Percentiles rank a stretch among this genome's conserved stretches.
Evolutionary conservation across 1,140 invertebrate genomes (phyloP).

Genomic region (Musca vetustissima): DNA sequence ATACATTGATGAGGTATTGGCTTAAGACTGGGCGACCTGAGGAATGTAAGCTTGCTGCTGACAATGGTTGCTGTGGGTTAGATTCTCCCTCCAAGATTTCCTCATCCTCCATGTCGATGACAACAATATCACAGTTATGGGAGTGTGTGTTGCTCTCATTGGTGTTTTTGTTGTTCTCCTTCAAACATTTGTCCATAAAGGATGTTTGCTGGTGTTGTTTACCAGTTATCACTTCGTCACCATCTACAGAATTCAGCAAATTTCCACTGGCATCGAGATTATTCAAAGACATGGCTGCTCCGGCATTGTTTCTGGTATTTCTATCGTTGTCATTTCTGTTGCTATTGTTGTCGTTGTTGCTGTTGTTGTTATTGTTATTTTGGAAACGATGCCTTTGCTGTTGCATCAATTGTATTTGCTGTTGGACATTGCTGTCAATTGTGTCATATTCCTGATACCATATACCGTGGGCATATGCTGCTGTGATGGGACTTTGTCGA

Average conservation of each 20-base stretch:
- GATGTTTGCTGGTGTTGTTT: not conserved
- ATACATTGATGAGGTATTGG: too few relatives aligned
- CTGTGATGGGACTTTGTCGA: not conserved
- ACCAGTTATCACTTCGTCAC: not conserved
- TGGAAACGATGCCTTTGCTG: constrained; percentile 1
- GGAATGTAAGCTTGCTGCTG: too few relatives aligned
- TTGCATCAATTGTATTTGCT: constrained; percentile 7
- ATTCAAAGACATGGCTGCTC: too few relatives aligned
- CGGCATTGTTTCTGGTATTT: not conserved
- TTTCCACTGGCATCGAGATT: too few relatives aligned
- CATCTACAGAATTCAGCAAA: too few relatives aligned
- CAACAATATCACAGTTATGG: constrained; percentile 1
- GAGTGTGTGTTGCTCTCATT: not conserved
- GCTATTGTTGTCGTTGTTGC: not conserved
- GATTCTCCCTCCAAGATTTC: too few relatives aligned
- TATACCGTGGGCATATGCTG: constrained; percentile 10
- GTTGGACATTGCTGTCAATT: not conserved
- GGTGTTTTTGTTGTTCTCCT: constrained; percentile 5
- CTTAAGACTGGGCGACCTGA: too few relatives aligned
- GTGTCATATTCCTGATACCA: constrained; percentile 4
- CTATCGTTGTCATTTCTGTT: constrained; percentile 7
- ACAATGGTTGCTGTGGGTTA: too few relatives aligned
- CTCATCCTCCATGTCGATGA: constrained; percentile 25
- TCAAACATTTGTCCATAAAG: not conserved
- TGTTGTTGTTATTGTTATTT: constrained; percentile 4